phyloP scores from a whole-genome alignment of 1,140 invertebrate species.

The Oppia nitens region DNA sequence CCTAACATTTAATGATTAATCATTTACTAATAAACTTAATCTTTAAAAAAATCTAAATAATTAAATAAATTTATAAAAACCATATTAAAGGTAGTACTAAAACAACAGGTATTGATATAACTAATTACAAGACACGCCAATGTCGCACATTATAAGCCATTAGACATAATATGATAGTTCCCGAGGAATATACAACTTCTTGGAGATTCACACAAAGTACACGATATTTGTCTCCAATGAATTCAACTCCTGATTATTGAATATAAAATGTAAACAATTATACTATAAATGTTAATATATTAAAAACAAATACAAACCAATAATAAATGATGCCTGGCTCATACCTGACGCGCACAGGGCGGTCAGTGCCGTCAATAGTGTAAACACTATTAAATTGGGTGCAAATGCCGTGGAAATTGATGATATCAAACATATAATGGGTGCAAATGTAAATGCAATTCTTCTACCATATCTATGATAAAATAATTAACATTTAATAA shows the following conservation, averaged over 20 bases:
- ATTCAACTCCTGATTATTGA: conserved; percentile 22
- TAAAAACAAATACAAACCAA: neutral
- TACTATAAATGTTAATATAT: neutral
- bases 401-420: neutral
- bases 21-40: neutral
- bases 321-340: neutral
- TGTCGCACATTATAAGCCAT: conserved; percentile 26
- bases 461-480: neutral
- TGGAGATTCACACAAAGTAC: conserved; percentile 24
- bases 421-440: neutral
- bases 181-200: conserved; percentile 27
- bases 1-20: conserved; percentile 13
- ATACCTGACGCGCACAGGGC: neutral
- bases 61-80: conserved; percentile 19
- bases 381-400: neutral
- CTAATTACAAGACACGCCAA: conserved; percentile 25
- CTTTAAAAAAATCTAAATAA: no score
- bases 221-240: conserved; percentile 24
- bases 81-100: conserved; percentile 25
- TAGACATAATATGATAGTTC: conserved; percentile 24
- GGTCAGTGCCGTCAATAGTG: neutral
- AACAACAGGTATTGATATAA: conserved; percentile 20
- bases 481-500: neutral
- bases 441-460: neutral
- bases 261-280: neutral